A percentile compares a stretch with the other conserved stretches of the same genome.
Evolutionary conservation across 1,140 invertebrate species (phyloP).

Genomic region (Zaprionus kolodkinae): DNA sequence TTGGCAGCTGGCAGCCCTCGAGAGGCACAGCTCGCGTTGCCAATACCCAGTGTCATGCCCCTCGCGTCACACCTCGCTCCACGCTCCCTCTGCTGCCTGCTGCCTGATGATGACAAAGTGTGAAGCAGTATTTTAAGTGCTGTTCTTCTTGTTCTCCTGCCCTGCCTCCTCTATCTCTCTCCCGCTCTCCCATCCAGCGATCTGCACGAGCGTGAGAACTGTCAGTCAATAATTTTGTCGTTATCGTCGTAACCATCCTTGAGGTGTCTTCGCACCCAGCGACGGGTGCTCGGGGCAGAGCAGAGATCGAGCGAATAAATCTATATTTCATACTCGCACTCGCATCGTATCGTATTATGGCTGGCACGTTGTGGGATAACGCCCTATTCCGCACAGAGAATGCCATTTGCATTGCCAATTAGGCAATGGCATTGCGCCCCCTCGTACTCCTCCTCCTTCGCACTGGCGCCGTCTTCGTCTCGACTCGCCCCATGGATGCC

Average conservation of each 20-base stretch:
- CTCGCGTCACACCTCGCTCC: not conserved
- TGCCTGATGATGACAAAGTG: conserved; percentile 79
- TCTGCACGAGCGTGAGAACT: conserved; percentile 69
- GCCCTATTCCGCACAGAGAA: conserved; percentile 58
- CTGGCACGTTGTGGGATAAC: conserved; percentile 71
- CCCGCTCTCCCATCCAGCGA: not conserved
- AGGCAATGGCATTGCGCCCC: conserved; percentile 21
- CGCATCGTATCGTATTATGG: conserved; percentile 32
- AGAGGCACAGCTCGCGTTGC: conserved; percentile 6
- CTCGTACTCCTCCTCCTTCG: not conserved
- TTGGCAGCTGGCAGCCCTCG: not conserved
- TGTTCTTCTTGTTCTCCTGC: conserved; percentile 40
- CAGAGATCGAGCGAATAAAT: not conserved
- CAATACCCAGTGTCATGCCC: conserved; percentile 2
- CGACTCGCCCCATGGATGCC: conserved; percentile 16
- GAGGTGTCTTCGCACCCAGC: conserved; percentile 56
- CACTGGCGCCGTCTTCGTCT: conserved; percentile 41
- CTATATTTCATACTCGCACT: conserved; percentile 11
- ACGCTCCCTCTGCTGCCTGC: conserved; percentile 33
- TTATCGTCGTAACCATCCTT: conserved; percentile 76
- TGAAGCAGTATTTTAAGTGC: conserved; percentile 76
- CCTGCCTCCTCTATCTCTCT: conserved; percentile 9
- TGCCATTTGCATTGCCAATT: conserved; percentile 72
- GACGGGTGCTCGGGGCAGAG: not conserved
- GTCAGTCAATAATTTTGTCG: conserved; percentile 80